phyloP scores from a whole-genome alignment of 1,140 invertebrate species.

The Drosophila mauritiana region DNA sequence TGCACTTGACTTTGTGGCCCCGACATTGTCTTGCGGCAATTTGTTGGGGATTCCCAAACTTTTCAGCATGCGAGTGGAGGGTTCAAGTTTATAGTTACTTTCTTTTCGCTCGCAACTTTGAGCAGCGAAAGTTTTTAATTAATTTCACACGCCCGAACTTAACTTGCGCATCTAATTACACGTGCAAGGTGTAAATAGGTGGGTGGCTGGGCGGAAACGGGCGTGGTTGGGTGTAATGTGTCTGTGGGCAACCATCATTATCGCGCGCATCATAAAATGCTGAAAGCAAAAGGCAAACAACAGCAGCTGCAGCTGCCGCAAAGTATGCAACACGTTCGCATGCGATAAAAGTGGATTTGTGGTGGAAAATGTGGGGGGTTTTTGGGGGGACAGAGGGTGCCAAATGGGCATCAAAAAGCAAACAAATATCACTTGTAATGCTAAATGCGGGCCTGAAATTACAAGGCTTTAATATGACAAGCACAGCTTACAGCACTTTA shows the following conservation, averaged over 20 bases:
- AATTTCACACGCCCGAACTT: slow-evolving; percentile 69
- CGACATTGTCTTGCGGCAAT: slow-evolving; percentile 35
- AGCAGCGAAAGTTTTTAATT: slow-evolving; percentile 78
- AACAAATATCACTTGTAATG: slow-evolving; percentile 22
- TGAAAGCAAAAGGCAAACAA: slow-evolving; percentile 63
- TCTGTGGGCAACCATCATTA: slow-evolving; percentile 77
- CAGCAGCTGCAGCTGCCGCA: slow-evolving; percentile 61
- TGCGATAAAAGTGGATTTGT: slow-evolving; percentile 11
- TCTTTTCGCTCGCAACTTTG: slow-evolving; percentile 50
- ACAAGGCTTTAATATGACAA: slow-evolving; percentile 1
- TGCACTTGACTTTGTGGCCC: slow-evolving; percentile 64
- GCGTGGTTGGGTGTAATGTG: slow-evolving; percentile 51
- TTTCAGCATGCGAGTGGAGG: slow-evolving; percentile 35
- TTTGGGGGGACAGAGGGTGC: background rate
- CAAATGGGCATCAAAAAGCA: slow-evolving; percentile 18
- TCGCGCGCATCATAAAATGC: slow-evolving; percentile 56
- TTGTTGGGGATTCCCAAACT: slow-evolving; percentile 27
- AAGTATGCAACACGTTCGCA: slow-evolving; percentile 74
- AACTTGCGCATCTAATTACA: slow-evolving; percentile 76
- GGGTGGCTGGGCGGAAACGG: background rate
- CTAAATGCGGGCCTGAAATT: slow-evolving; percentile 43
- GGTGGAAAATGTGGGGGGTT: background rate
- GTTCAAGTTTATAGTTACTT: slow-evolving; percentile 39
- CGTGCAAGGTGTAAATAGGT: slow-evolving; percentile 51
- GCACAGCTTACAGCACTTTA: background rate